These are phyloP conservation scores for Dorcus hopei DNA, from an alignment of 2,888 invertebrate genomes.

Conservation along the genomic window DNA sequence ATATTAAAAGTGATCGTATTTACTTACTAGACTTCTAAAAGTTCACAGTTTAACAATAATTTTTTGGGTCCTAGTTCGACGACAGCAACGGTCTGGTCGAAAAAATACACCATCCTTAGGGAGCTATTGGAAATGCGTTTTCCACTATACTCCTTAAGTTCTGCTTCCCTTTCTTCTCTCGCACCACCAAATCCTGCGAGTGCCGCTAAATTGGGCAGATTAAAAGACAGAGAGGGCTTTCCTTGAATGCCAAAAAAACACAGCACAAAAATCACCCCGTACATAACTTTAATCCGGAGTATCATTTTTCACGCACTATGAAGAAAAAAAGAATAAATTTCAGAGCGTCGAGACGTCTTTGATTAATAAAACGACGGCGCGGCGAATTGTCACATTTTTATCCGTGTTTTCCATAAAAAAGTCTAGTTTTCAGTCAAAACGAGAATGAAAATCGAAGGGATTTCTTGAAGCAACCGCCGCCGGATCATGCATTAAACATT, in stretches of 20 bases:
- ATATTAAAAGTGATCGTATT: background rate
- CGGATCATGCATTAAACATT: background rate
- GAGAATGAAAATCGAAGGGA: too few species aligned
- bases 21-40: conserved; percentile 86
- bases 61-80: conserved; percentile 73
- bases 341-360: background rate
- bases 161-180: conserved; percentile 35
- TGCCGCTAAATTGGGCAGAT: conserved; percentile 35
- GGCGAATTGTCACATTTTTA: conserved; percentile 15
- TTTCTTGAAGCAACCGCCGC: too few species aligned
- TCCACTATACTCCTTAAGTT: conserved; percentile 62
- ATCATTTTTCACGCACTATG: background rate
- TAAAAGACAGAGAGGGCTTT: conserved; percentile 39
- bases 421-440: too few species aligned
- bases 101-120: conserved; percentile 70
- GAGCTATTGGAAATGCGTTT: conserved; percentile 64
- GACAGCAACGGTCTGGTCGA: conserved; percentile 80
- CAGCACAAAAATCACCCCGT: conserved; percentile 14
- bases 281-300: background rate
- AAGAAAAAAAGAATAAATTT: background rate
- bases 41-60: conserved; percentile 71
- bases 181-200: conserved; percentile 26
- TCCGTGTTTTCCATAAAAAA: background rate
- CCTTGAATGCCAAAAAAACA: conserved; percentile 34
- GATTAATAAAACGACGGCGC: background rate